Conservation (phyloP, 2,888 invertebrate species). For the Tiphia femorata region DNA sequence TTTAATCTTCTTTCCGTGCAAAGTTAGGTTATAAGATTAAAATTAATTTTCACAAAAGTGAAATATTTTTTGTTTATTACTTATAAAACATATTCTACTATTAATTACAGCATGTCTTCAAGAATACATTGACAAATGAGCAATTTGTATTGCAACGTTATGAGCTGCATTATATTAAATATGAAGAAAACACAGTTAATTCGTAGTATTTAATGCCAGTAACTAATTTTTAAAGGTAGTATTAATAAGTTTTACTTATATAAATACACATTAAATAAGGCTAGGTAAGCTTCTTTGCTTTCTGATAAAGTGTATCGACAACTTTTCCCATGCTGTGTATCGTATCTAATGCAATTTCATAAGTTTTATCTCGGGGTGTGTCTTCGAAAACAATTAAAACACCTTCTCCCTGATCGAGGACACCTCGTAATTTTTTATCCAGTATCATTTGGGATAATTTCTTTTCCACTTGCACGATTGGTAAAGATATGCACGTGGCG, state of each 20-base stretch:
- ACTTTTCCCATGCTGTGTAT: conserved; percentile 99
- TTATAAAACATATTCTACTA: conserved; percentile 19
- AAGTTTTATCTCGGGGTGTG: conserved; percentile 94
- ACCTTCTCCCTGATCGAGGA: conserved; percentile 98
- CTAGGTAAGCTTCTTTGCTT: conserved; percentile 98
- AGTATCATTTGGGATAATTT: conserved; percentile 99
- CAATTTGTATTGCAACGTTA: conserved; percentile 10
- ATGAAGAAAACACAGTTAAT: conserved; percentile 43
- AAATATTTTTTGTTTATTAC: conserved; percentile 12
- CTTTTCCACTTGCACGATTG: conserved; percentile 94
- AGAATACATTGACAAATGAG: conserved; percentile 16
- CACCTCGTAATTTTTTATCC: conserved; percentile 97
- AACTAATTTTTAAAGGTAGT: conserved; percentile 54
- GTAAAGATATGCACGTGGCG: conserved; percentile 90
- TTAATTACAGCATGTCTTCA: conserved; percentile 22
- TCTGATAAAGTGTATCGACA: conserved; percentile 98
- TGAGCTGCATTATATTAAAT: conserved; percentile 13
- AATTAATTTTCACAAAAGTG: too few species aligned
- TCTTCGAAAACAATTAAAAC: conserved; percentile 98
- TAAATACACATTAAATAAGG: conserved; percentile 61
- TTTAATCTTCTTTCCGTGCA: too few species aligned
- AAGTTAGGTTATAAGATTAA: too few species aligned
- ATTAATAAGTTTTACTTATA: conserved; percentile 58
- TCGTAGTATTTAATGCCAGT: conserved; percentile 50
- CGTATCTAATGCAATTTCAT: conserved; percentile 96